These are phyloP conservation scores for Cacoxenus indagator DNA, from an alignment of 2,888 invertebrate species.

Conservation along the genomic window DNA sequence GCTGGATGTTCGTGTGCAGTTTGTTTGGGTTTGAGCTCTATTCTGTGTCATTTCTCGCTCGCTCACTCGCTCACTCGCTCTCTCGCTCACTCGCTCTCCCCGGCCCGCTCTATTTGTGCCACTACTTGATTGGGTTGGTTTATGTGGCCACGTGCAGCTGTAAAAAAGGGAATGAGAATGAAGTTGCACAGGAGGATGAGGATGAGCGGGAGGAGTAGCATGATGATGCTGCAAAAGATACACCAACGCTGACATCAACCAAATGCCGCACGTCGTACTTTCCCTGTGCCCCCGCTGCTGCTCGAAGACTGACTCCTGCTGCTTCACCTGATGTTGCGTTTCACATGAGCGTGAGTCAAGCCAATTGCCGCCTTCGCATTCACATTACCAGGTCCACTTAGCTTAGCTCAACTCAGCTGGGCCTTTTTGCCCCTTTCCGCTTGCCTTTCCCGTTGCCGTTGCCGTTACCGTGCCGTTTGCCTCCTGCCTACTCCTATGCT, in stretches of 20 bases:
- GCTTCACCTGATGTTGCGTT: constrained; percentile 18
- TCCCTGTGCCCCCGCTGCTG: neutral
- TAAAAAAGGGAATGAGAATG: too few species aligned
- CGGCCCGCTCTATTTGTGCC: too few species aligned
- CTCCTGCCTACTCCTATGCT: too few species aligned
- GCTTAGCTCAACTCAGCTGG: neutral
- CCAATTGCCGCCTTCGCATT: neutral
- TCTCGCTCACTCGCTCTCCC: neutral
- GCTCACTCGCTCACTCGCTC: neutral
- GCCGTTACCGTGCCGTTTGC: too few species aligned
- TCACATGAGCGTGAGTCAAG: neutral
- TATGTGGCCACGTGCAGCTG: constrained; percentile 41
- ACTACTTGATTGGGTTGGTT: too few species aligned
- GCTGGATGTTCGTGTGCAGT: constrained; percentile 39
- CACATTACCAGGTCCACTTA: neutral
- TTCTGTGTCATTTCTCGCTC: neutral
- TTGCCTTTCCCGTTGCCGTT: neutral
- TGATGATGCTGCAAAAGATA: too few species aligned
- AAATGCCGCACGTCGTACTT: neutral
- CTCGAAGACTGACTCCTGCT: too few species aligned
- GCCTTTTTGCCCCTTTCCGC: neutral
- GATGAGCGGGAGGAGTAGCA: too few species aligned
- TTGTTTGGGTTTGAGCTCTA: constrained; percentile 19
- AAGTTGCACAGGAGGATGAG: too few species aligned
- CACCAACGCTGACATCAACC: too few species aligned